Base-by-base conservation (phyloP, 2,888 invertebrate genomes). In the Gastracanthus pulcherrimus region DNA sequence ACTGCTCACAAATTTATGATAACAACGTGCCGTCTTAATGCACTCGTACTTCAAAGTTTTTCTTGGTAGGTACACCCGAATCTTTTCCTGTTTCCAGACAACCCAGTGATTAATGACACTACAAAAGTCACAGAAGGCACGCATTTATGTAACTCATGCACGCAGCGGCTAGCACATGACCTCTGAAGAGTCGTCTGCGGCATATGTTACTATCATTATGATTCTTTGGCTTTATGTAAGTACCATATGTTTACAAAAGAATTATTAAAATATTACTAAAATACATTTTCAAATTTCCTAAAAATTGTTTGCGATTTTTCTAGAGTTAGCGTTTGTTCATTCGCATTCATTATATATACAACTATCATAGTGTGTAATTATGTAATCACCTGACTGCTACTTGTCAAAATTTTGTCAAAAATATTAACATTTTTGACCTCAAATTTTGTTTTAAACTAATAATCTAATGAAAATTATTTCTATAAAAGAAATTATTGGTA, bases 31-130 rank as follows among this genome's bases (percentile, higher is more conserved):
- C 23, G 13, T 60, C n/a, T 60, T 60, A 29, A 31, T n/a, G n/a
- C 19, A 31, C 58, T 72, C 38, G 6, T 11, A 23, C 38, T 36
- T 58, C 16, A 71, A 13, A 58, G 13, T 58, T 67, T 58, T 71
- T 36, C 31, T 19, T 6, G 2, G 26, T 11, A 31, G 6, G 4
- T 29, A 31, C n/a, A 11, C n/a, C 19, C 41, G 7, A 38, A 74
- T 62, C 34, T 62, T 74, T 74, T 74, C 71, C 23, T 9, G 58
- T 38, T 62, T 74, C 34, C 41, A 7, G 26, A 45, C 48, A 62
- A 74, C 45, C 34, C 19, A 7, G 29, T 64, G 64, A 64, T 75
- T 75, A 64, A 75, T 75, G 75, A 36, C 19, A 23, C 26, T 36
- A 11, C 36, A 26, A 34, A 34, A 31, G 74, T 62, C 45, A 38